Conservation (phyloP, 2,113 vertebrate genomes). For the Daboia siamensis region DNA sequence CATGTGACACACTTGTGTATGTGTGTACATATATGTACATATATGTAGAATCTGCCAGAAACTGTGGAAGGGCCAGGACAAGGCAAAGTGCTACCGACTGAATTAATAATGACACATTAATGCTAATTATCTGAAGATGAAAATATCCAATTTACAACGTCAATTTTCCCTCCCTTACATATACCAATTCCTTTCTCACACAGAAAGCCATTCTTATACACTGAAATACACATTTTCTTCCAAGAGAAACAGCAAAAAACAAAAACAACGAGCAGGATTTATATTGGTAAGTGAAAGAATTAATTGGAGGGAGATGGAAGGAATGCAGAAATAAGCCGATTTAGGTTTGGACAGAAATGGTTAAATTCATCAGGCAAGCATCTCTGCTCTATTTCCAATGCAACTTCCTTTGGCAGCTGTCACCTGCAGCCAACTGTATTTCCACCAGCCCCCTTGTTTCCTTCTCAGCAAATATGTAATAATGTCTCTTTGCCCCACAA, state of each 20-base stretch:
- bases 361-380: neutral
- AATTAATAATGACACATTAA: neutral
- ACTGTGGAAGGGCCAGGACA: neutral
- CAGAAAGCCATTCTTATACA: neutral
- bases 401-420: neutral
- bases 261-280: neutral
- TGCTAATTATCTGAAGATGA: neutral
- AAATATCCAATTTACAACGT: neutral
- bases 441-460: neutral
- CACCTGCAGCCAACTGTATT: neutral
- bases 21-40: neutral
- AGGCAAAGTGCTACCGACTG: neutral
- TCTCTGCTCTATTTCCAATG: neutral
- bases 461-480: neutral
- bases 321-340: neutral
- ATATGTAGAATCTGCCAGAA: neutral
- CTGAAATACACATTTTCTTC: neutral
- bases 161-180: neutral
- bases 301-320: neutral
- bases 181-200: neutral
- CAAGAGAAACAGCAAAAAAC: neutral
- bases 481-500: neutral
- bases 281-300: neutral
- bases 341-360: neutral
- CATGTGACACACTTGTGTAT: neutral